Evolutionary conservation across 2,888 invertebrate genomes (phyloP), one percentile per base, ranked within the genome.

Genomic region (Macrosoma leucophasiata): DNA sequence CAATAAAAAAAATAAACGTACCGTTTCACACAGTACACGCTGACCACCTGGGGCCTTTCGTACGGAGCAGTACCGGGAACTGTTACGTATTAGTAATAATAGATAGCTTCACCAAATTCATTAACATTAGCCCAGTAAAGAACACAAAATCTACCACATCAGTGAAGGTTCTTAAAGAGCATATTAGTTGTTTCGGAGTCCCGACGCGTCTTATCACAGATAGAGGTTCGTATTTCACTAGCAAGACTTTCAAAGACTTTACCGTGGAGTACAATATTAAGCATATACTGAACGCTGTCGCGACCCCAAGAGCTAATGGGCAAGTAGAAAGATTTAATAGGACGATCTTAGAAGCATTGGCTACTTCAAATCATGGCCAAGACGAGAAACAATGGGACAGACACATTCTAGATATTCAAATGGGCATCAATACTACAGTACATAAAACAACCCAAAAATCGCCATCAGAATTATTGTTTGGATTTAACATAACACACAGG

Each of bases 11-110:
- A 13, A 5, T 36, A 0, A 28, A 22, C 6, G 18, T 33, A 0
- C 50, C 55, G 0, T 54, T 52, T 8, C 48, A 53, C 9, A 64
- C 49, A 12, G 33, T 34, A 3, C 61, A 48, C 10, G 42, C 36
- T 19, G 56, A 54, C 18, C 54, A 45, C 28, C 13, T 48, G 2
- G 53, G 47, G 0, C 51, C 52, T 0, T 48, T 49, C 33, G 27
- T 35, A 15, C 36, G 22, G 8, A 48, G 41, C n/a, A 49, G 39
- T 14, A 19, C 11, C 3, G 39, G 43, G 2, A 49, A 49, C 13
- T 39, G 21, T 3, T 50, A 48, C 17, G 4, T 43, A 2, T 14
- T 50, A 2, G 46, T 50, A 4, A 12, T 50, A 1, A 18, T 50
- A 2, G 50, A 50, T 17, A 29, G 31, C 1, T 50, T 46, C 11